Conservation (phyloP, 2,113 vertebrate species). For the Odocoileus hemionus region DNA sequence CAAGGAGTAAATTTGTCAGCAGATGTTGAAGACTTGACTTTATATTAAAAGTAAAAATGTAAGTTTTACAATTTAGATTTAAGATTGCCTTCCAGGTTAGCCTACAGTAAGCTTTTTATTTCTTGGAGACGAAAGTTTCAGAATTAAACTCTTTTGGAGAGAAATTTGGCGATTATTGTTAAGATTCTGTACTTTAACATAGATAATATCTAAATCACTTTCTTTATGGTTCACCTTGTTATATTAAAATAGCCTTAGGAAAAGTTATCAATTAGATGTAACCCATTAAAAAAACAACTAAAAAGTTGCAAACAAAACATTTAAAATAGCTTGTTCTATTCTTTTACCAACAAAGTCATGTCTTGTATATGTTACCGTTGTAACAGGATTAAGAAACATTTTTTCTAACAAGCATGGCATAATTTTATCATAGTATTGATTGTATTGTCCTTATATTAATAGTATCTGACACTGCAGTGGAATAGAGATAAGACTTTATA, state of each 20-base stretch:
- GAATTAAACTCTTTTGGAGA: neutral
- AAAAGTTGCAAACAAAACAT: neutral
- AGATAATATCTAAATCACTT: neutral
- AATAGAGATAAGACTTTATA: neutral
- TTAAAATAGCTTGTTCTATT: neutral
- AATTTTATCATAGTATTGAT: neutral
- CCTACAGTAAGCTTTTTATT: neutral
- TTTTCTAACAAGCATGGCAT: neutral
- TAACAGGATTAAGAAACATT: neutral
- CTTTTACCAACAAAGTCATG: neutral
- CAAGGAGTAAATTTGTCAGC: neutral
- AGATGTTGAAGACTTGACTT: neutral
- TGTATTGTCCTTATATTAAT: neutral
- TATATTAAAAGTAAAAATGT: slow-evolving; percentile 43
- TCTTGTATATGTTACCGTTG: neutral
- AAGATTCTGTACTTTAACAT: neutral
- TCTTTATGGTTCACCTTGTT: slow-evolving; percentile 1
- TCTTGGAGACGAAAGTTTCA: neutral
- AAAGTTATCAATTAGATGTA: neutral
- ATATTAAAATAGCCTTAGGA: neutral
- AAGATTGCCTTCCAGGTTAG: slow-evolving; percentile 1
- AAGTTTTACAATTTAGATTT: neutral
- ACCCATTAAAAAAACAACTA: neutral
- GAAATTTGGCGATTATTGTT: neutral
- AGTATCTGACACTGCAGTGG: neutral